Evolutionary conservation across 2,797 vertebrate genomes (phyloP), one percentile per base, ranked within the genome.

Genomic region (Galaxias olidus): DNA sequence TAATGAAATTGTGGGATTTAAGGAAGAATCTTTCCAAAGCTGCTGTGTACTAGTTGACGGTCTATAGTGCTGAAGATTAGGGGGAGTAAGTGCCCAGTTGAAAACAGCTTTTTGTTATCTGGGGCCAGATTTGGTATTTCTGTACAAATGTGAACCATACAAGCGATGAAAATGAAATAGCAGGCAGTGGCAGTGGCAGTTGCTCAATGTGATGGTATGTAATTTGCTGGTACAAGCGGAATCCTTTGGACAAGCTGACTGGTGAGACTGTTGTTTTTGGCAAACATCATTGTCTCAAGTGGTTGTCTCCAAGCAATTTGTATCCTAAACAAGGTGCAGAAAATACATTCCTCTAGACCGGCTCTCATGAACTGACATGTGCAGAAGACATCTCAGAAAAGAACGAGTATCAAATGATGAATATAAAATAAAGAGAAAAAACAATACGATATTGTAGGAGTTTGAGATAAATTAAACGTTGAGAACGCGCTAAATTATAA

Each of bases 151-250:
- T 79, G 83, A 88, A 85, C 85, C 72, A 84, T 55, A 79, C 71
- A 79, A 68, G 79, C 64, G 10, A 41, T 42, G 20, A 20, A 44
- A 15, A 67, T 17, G 53, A 53, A 14, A 15, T 30, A 56, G 18
- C 51, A 46, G 55, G 12, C 8, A 8, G 18, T n/a, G 69, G 20
- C 53, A 78, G 86, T 13, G 83, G 88, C 75, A 60, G 76, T 54
- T 8, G 44, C 56, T 64, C 75, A 63, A 51, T 84, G 78, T 11
- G 41, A 43, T 19, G 65, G 50, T 53, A 15, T 69, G 51, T 80
- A 83, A 88, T 89, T 88, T 84, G 71, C 75, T 80, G 77, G 74
- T 67, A 66, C 76, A 71, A 82, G 82, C 73, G 69, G 75, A 82
- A 71, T 69, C 72, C 71, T 69, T 66, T 55, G 74, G 64, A 61